Evolutionary conservation across 2,797 vertebrate species (phyloP).

Genomic region (Myotis vivesi): DNA sequence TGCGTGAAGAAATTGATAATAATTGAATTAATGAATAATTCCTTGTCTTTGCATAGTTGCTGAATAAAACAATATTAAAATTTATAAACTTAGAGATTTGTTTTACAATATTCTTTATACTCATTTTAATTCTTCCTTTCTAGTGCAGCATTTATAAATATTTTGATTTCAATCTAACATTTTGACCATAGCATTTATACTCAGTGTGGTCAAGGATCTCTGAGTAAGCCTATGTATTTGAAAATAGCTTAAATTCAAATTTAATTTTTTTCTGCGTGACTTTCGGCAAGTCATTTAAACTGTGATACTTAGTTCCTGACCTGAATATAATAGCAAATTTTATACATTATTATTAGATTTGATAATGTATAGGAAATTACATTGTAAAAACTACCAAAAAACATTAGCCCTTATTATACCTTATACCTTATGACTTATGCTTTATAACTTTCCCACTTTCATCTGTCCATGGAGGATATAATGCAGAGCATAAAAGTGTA

Average conservation of each 20-base stretch:
- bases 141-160: neutral
- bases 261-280: neutral
- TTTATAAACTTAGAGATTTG: neutral
- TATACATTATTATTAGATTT: neutral
- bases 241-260: neutral
- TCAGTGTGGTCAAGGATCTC: neutral
- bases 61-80: neutral
- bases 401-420: neutral
- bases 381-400: neutral
- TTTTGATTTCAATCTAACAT: neutral
- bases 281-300: neutral
- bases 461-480: neutral
- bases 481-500: neutral
- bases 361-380: neutral
- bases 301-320: neutral
- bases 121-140: neutral
- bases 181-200: neutral
- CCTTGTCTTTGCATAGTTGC: neutral
- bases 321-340: neutral
- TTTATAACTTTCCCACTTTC: neutral
- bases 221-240: neutral
- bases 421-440: neutral
- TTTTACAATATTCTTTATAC: neutral
- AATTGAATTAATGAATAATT: neutral
- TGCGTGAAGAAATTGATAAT: neutral